Evolutionary conservation across 2,113 vertebrate genomes (phyloP).

Genomic region (Coryphaenoides rupestris): DNA sequence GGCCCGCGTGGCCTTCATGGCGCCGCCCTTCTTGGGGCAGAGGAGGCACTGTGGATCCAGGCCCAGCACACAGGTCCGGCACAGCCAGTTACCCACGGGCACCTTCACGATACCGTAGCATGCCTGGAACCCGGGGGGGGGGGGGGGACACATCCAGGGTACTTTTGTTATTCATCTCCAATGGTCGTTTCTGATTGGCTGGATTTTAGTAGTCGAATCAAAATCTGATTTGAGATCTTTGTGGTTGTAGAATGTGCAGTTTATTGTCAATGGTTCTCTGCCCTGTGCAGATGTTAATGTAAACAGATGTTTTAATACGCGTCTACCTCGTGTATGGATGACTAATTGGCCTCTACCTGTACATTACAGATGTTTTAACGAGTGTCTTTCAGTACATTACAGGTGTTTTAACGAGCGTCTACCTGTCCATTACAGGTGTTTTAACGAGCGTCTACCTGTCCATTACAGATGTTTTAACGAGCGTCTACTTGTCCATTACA

Average conservation of each 20-base stretch:
- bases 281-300: background rate
- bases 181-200: too few relatives aligned
- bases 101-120: conserved; percentile 98
- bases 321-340: too few relatives aligned
- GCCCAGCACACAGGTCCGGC: conserved; percentile 90
- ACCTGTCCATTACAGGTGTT: background rate
- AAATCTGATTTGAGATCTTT: too few relatives aligned
- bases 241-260: too few relatives aligned
- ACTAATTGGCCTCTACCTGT: background rate
- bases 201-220: too few relatives aligned
- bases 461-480: background rate
- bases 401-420: background rate
- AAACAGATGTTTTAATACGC: background rate
- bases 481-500: background rate
- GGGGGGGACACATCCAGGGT: background rate
- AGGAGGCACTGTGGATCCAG: conserved; percentile 91
- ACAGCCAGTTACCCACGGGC: conserved; percentile 97
- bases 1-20: conserved; percentile 94
- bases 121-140: conserved; percentile 70
- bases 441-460: background rate
- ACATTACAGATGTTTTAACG: background rate
- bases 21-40: conserved; percentile 93
- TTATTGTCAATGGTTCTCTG: too few relatives aligned
- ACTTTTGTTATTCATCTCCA: too few relatives aligned
- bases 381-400: background rate